These are phyloP conservation scores for Phenganax subtilis DNA, from an alignment of 92 coral and sea anemone genomes.

Conservation along the genomic window DNA sequence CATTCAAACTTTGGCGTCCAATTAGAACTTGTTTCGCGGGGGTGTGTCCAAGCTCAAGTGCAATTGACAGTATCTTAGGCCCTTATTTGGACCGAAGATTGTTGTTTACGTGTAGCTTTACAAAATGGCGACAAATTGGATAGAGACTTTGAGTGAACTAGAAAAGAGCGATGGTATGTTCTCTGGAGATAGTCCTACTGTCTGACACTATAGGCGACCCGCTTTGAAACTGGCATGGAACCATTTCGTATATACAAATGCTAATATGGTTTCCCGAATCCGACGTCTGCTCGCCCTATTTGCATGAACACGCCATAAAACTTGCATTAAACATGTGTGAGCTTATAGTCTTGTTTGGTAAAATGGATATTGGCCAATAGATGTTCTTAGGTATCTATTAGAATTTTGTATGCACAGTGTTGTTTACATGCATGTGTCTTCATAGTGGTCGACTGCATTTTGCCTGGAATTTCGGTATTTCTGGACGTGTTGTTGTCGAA, in stretches of 20 bases:
- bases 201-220: not conserved
- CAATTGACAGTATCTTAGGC: no score
- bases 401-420: not conserved
- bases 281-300: slow-evolving; percentile 1
- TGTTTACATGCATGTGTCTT: slow-evolving; percentile 17
- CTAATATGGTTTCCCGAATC: not conserved
- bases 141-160: not conserved
- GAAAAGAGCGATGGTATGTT: slow-evolving; percentile 7
- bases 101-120: not conserved
- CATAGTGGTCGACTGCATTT: slow-evolving; percentile 61
- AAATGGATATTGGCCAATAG: slow-evolving; percentile 28
- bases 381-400: slow-evolving; percentile 6
- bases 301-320: not conserved
- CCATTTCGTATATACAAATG: slow-evolving; percentile 15
- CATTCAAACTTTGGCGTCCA: no score
- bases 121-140: not conserved
- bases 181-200: not conserved
- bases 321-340: not conserved
- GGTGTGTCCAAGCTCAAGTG: no score
- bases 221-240: not conserved
- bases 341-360: slow-evolving; percentile 12
- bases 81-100: slow-evolving; percentile 1
- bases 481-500: slow-evolving; percentile 61
- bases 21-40: no score
- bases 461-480: slow-evolving; percentile 74